Conservation (phyloP, 2,888 invertebrate species). For the Gastrophysa polygoni region DNA sequence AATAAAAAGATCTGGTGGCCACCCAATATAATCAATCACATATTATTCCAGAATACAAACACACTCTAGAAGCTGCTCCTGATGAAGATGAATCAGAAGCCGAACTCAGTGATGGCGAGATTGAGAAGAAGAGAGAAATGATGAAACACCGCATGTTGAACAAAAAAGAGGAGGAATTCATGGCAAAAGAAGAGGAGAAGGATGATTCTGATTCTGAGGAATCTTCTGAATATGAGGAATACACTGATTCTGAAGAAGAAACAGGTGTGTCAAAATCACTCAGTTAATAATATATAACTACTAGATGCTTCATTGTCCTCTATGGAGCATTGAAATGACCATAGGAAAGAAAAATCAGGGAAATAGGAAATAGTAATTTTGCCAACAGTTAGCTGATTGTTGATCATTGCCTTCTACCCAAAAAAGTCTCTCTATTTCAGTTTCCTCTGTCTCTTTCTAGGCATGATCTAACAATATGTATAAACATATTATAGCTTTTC, state of each 20-base stretch:
- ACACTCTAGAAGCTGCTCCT: constrained; percentile 56
- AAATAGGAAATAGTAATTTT: no score
- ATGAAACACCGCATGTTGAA: constrained; percentile 71
- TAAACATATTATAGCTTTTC: no score
- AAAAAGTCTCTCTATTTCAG: no score
- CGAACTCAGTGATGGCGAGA: constrained; percentile 83
- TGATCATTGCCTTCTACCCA: no score
- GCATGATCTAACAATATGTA: no score
- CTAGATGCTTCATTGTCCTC: no score
- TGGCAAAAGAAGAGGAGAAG: constrained; percentile 78
- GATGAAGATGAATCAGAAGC: constrained; percentile 76
- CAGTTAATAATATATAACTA: no score
- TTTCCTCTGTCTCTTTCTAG: no score
- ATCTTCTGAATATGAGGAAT: constrained; percentile 84
- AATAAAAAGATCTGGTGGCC: not conserved
- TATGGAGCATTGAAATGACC: no score
- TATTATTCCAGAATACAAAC: constrained; percentile 54
- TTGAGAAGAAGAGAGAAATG: constrained; percentile 78
- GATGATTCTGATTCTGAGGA: constrained; percentile 71
- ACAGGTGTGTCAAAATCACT: constrained; percentile 66
- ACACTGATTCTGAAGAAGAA: constrained; percentile 89
- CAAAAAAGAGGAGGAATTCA: constrained; percentile 75
- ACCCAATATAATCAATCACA: no score
- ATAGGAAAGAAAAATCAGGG: no score
- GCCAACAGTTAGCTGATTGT: no score